Evolutionary conservation across 2,888 invertebrate species (phyloP).

Genomic region (Lamproptera curius): DNA sequence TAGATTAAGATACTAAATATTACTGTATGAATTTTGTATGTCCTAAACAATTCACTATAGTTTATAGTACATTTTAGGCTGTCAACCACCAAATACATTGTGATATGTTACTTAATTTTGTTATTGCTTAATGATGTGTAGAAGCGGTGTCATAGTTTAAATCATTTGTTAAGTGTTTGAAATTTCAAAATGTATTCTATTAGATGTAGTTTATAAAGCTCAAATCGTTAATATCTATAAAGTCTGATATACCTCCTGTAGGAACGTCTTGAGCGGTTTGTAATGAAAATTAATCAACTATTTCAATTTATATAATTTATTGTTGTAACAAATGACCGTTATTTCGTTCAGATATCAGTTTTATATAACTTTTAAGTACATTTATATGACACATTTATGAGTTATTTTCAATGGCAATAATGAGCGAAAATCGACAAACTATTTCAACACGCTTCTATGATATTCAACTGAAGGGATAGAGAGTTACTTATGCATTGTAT

Average conservation of each 20-base stretch:
- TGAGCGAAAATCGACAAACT: neutral
- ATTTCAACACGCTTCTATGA: no score
- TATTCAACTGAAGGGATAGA: no score
- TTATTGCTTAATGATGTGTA: conserved; percentile 28
- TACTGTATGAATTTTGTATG: conserved; percentile 53
- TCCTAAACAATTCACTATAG: conserved; percentile 50
- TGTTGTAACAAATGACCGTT: conserved; percentile 55
- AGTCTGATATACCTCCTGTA: conserved; percentile 31
- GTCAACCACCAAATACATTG: conserved; percentile 47
- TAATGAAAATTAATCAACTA: conserved; percentile 24
- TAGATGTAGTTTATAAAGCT: conserved; percentile 58
- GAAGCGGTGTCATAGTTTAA: conserved; percentile 23
- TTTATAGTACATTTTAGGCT: conserved; percentile 36
- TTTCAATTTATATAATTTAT: conserved; percentile 1
- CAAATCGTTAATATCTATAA: conserved; percentile 58
- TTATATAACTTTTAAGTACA: neutral
- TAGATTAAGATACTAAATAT: conserved; percentile 39
- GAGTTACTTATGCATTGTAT: no score
- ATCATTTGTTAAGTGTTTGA: conserved; percentile 24
- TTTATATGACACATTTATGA: no score
- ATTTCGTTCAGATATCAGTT: conserved; percentile 48
- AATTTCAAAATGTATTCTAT: conserved; percentile 35
- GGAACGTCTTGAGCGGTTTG: conserved; percentile 33
- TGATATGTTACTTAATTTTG: conserved; percentile 45
- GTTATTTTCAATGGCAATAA: no score